Base-by-base conservation (phyloP, 2,113 vertebrate genomes). In the Dunckerocampus dactyliophorus region DNA sequence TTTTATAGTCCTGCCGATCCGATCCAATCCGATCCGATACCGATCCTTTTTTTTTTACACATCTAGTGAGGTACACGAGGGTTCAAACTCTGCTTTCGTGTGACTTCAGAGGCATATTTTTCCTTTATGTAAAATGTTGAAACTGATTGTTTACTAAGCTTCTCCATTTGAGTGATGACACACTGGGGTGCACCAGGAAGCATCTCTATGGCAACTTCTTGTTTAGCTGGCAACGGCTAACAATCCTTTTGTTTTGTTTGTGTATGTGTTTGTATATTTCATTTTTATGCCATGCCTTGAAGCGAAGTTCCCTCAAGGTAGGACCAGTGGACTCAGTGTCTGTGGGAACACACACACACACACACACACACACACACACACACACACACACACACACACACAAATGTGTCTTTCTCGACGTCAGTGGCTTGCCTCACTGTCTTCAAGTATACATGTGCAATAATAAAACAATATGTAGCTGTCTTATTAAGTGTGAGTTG, bases 301-400 rank as follows among this genome's bases (percentile, higher is more conserved):
- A 90, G 88, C 87, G 83, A 90, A 79, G 82, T 84, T 89, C 78
- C 71, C 81, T 79, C 75, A 89, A 90, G 89, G 89, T 90, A 90
- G 88, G 89, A 88, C 56, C 28, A 58, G 65, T 7, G 59, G 68
- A 58, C n/a, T n/a, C 53, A 69, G 70, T 61, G 69, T 82, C 62
- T 87, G 83, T 84, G 69, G 80, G 85, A 77, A 75, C 68, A 68
- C 74, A 79, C 72, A 69, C 73, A 63, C 65, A 68, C 34, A 3
- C 62, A 59, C 60, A n/a, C n/a, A n/a, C n/a, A n/a, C n/a, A n/a
- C n/a, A 75, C 68, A 68, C 74, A 79, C 72, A 69, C 73, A 63
- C 65, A 68, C 34, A 3, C 62, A 75, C 68, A 68, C 74, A 79
- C 72, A 69, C 73, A 63, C 65, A 68, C 34, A 3, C 62, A n/a